Conservation (phyloP, 2,888 invertebrate genomes). For the Anagyrus pseudococci region DNA sequence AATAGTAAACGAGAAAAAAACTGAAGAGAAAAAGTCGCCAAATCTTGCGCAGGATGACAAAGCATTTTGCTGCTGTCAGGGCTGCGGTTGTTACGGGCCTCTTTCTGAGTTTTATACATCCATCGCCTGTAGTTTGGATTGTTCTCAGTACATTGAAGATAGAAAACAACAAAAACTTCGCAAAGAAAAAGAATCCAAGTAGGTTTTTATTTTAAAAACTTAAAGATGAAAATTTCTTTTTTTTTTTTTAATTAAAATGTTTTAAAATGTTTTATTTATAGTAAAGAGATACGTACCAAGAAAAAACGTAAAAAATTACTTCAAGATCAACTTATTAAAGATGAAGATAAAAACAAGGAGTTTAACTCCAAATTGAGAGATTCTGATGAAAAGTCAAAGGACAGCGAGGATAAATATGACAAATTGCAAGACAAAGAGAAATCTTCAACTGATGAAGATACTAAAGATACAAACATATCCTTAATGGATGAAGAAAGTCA, state of each 20-base stretch:
- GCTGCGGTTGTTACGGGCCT: constrained; percentile 86
- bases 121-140: constrained; percentile 77
- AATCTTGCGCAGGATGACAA: constrained; percentile 60
- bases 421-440: constrained; percentile 39
- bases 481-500: constrained; percentile 52
- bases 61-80: constrained; percentile 79
- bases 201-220: constrained; percentile 7
- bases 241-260: constrained; percentile 5
- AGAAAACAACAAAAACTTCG: constrained; percentile 50
- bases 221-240: too few species aligned
- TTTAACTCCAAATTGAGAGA: constrained; percentile 56
- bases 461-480: constrained; percentile 53
- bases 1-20: constrained; percentile 54
- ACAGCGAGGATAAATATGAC: constrained; percentile 39
- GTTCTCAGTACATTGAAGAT: constrained; percentile 66
- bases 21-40: constrained; percentile 51
- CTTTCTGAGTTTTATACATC: constrained; percentile 83
- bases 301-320: constrained; percentile 56
- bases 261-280: constrained; percentile 15
- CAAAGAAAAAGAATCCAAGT: constrained; percentile 53
- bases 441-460: constrained; percentile 57
- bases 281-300: constrained; percentile 54
- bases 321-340: constrained; percentile 52
- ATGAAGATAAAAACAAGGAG: constrained; percentile 52
- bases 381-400: constrained; percentile 48